Conservation (phyloP, 2,113 vertebrate species). For the Dromas ardeola region DNA sequence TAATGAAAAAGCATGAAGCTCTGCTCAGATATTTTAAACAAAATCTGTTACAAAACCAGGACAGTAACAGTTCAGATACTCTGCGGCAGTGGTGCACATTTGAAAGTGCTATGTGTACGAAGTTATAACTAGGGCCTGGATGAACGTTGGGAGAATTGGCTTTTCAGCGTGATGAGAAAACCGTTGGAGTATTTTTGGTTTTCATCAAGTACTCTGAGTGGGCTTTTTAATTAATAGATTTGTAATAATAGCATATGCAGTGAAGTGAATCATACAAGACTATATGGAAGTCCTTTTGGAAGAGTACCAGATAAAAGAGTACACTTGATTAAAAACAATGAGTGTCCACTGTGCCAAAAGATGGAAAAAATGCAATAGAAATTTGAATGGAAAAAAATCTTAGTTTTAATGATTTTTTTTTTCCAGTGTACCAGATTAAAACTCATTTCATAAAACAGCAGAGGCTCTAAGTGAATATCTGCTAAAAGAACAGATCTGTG, state of each 20-base stretch:
- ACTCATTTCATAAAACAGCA: conserved; percentile 54
- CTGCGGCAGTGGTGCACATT: background rate
- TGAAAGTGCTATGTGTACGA: background rate
- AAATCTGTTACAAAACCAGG: background rate
- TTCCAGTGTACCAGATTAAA: conserved; percentile 55
- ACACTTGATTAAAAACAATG: conserved; percentile 1
- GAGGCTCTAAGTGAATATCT: conserved; percentile 8
- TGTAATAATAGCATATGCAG: background rate
- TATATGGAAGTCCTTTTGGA: background rate
- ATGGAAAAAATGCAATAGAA: conserved; percentile 16
- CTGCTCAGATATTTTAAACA: background rate
- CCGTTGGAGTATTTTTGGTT: background rate
- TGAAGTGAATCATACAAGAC: background rate
- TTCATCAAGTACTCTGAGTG: background rate
- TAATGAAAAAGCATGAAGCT: background rate
- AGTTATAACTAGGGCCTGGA: background rate
- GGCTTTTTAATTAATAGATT: background rate
- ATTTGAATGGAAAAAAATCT: conserved; percentile 45
- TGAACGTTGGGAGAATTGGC: background rate
- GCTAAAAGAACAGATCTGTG: conserved; percentile 38
- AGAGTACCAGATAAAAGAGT: background rate
- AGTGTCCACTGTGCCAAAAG: background rate
- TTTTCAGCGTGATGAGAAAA: background rate
- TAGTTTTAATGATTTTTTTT: background rate
- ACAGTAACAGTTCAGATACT: background rate